These are phyloP conservation scores for Drosophila hamatofila DNA, from an alignment of 2,888 invertebrate genomes.

Conservation along the genomic window DNA sequence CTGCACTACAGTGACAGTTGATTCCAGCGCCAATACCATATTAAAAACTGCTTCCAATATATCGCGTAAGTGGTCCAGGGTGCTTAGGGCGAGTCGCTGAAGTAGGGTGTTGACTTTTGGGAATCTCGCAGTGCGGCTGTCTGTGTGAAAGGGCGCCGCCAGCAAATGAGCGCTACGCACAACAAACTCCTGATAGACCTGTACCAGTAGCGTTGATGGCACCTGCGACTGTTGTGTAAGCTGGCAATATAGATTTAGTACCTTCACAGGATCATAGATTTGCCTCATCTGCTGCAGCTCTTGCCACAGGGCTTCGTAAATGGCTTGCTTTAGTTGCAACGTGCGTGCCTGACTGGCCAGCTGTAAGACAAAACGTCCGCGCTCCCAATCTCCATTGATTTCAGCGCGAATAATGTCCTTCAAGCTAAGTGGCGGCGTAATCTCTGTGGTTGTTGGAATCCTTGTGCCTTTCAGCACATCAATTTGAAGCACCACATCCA, in stretches of 20 bases:
- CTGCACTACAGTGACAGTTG: slow-evolving; percentile 48
- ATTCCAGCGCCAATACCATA: slow-evolving; percentile 56
- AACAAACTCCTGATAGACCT: slow-evolving; percentile 48
- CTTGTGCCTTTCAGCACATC: slow-evolving; percentile 36
- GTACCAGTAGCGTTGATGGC: slow-evolving; percentile 24
- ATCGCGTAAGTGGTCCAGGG: slow-evolving; percentile 53
- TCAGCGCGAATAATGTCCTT: slow-evolving; percentile 62
- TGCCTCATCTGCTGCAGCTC: slow-evolving; percentile 59
- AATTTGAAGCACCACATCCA: slow-evolving; percentile 57
- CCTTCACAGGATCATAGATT: slow-evolving; percentile 57
- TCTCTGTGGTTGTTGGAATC: neutral
- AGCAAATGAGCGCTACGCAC: slow-evolving; percentile 60
- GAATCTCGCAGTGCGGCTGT: slow-evolving; percentile 42
- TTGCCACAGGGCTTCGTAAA: slow-evolving; percentile 70
- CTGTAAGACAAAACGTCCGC: slow-evolving; percentile 40
- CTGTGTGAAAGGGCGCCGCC: slow-evolving; percentile 59
- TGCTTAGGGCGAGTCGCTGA: slow-evolving; percentile 51
- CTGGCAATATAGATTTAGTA: slow-evolving; percentile 57
- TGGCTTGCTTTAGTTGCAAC: slow-evolving; percentile 55
- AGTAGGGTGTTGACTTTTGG: slow-evolving; percentile 54
- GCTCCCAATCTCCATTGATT: slow-evolving; percentile 64
- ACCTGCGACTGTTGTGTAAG: slow-evolving; percentile 40
- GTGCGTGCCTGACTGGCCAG: slow-evolving; percentile 47
- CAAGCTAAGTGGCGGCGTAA: slow-evolving; percentile 20
- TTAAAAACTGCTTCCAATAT: slow-evolving; percentile 61